Conservation (phyloP, 2,113 vertebrate genomes). For the Columba janthina region DNA sequence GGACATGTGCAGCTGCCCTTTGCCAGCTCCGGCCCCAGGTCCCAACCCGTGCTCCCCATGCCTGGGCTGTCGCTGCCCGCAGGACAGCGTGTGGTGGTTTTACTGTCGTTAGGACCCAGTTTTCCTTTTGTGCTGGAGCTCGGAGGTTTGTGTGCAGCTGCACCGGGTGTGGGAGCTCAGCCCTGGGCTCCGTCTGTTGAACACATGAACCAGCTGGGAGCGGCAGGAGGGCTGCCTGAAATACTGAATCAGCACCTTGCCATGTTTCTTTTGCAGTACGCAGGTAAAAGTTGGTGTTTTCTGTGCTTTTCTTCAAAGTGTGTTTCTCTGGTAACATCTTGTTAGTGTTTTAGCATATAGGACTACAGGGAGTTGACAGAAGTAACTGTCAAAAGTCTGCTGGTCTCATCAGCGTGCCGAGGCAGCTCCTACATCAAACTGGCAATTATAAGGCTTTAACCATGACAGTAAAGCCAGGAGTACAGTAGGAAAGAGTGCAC, state of each 20-base stretch:
- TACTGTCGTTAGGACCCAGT: conserved; percentile 41
- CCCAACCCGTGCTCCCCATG: conserved; percentile 51
- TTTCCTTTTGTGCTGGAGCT: conserved; percentile 37
- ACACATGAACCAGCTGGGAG: neutral
- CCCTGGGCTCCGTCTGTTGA: neutral
- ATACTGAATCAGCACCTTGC: conserved; percentile 40
- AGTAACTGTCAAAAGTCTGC: neutral
- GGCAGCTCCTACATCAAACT: neutral
- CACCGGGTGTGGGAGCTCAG: conserved; percentile 14
- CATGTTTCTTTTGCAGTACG: conserved; percentile 75
- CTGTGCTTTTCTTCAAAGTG: neutral
- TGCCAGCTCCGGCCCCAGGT: conserved; percentile 60
- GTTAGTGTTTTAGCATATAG: neutral
- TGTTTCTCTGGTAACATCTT: neutral
- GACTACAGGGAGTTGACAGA: neutral
- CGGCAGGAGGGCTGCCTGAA: conserved; percentile 18
- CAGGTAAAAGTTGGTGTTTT: conserved; percentile 64
- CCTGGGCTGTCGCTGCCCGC: conserved; percentile 50
- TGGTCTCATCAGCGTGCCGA: neutral
- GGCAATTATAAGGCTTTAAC: neutral
- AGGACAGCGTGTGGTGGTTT: conserved; percentile 24
- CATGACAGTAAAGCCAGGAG: neutral
- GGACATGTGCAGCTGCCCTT: conserved; percentile 69
- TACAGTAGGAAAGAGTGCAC: rapidly evolving
- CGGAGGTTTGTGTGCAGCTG: conserved; percentile 18